Percentiles rank a stretch among this genome's conserved stretches.
phyloP scores from a whole-genome alignment of 2,113 vertebrate species.

The Corythoichthys intestinalis region DNA sequence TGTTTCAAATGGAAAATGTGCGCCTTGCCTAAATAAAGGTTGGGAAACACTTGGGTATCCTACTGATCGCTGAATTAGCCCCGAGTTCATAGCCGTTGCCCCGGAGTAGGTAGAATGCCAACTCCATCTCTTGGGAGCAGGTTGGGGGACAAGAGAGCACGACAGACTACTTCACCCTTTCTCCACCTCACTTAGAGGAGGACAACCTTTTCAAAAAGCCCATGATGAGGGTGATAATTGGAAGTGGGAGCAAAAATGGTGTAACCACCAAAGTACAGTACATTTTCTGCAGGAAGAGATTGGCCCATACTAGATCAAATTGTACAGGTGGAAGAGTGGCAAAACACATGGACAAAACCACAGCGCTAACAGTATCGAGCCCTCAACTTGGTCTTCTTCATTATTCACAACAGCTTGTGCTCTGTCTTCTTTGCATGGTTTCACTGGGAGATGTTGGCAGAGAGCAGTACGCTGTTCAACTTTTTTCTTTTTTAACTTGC shows the following conservation, averaged over 20 bases:
- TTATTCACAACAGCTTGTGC: conserved; percentile 3
- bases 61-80: neutral
- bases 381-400: neutral
- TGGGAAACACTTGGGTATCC: neutral
- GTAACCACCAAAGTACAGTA: neutral
- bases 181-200: neutral
- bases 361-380: neutral
- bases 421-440: conserved; percentile 3
- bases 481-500: neutral
- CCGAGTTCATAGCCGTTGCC: neutral
- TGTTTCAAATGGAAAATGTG: neutral
- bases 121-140: neutral
- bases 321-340: neutral
- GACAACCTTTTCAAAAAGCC: neutral
- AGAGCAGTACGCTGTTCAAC: conserved; percentile 4
- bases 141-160: neutral
- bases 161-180: neutral
- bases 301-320: neutral
- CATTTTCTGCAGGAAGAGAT: neutral
- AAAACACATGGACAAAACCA: neutral
- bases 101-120: neutral
- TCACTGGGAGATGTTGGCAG: conserved; percentile 13
- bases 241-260: neutral
- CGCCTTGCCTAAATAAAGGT: neutral
- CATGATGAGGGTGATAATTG: neutral